phyloP scores from a whole-genome alignment of 2,113 vertebrate genomes.

The Dasyornis broadbenti region DNA sequence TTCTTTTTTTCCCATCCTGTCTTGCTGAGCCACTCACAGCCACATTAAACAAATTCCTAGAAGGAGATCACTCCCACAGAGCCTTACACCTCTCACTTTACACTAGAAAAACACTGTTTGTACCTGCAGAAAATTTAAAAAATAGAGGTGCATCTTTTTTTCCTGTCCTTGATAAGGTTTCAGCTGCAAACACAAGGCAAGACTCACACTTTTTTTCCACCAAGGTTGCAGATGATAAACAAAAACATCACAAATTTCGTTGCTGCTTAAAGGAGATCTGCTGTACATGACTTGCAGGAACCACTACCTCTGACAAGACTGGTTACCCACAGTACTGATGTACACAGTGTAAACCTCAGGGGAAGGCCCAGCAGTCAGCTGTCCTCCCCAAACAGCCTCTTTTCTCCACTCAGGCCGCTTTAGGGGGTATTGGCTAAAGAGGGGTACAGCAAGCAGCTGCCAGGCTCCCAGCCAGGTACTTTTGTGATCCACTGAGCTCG shows the following conservation, averaged over 20 bases:
- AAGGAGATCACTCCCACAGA: background rate
- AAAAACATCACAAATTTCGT: background rate
- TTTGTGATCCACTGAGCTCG: background rate
- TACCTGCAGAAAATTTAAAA: background rate
- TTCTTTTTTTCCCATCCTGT: background rate
- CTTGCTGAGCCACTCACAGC: background rate
- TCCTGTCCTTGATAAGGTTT: background rate
- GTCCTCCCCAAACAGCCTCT: background rate
- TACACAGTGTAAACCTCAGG: background rate
- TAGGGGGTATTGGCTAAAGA: background rate
- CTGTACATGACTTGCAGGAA: background rate
- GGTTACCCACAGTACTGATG: background rate
- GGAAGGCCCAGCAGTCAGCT: background rate
- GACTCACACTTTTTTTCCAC: background rate
- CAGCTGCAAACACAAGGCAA: background rate
- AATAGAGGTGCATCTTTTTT: background rate
- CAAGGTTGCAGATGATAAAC: background rate
- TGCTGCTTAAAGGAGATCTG: background rate
- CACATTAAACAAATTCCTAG: background rate
- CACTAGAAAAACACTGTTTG: background rate
- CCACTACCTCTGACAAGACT: background rate
- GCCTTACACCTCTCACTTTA: background rate
- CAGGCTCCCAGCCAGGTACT: background rate
- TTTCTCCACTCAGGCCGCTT: background rate
- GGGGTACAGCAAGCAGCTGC: background rate